These are phyloP conservation scores for Eudorcas thomsonii DNA, from an alignment of 2,113 vertebrate genomes.

Conservation along the genomic window DNA sequence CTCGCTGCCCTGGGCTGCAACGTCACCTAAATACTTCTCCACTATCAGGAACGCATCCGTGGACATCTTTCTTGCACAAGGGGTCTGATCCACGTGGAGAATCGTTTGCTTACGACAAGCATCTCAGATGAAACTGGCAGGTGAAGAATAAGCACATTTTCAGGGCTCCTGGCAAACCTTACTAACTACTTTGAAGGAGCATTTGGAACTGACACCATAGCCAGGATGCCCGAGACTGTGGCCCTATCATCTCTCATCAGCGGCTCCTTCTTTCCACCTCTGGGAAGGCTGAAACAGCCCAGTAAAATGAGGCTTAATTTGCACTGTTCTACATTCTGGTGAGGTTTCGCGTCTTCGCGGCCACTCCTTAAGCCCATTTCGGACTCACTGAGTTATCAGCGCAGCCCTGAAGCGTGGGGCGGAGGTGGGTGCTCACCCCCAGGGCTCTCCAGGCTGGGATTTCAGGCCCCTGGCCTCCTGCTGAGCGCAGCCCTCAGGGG, in stretches of 20 bases:
- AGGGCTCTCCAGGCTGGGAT: not conserved
- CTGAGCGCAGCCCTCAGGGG: no score
- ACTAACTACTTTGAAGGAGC: not conserved
- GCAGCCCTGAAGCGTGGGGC: not conserved
- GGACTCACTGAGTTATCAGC: not conserved
- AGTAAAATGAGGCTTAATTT: not conserved
- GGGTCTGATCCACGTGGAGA: not conserved
- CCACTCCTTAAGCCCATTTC: not conserved
- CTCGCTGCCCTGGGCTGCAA: not conserved
- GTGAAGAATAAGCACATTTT: not conserved
- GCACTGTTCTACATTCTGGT: not conserved
- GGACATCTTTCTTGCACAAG: not conserved
- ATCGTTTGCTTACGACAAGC: not conserved
- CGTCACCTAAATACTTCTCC: not conserved
- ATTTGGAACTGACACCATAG: fast-evolving
- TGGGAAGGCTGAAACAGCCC: not conserved
- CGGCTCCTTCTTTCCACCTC: not conserved
- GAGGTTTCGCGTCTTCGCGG: not conserved
- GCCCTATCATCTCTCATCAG: not conserved
- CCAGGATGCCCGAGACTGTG: fast-evolving
- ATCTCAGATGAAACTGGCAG: not conserved
- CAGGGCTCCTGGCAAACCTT: not conserved
- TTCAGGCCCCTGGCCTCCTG: not conserved
- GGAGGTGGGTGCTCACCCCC: fast-evolving
- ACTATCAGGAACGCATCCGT: not conserved